Conservation (phyloP, 2,888 invertebrate genomes). For the Acleris emargana region DNA sequence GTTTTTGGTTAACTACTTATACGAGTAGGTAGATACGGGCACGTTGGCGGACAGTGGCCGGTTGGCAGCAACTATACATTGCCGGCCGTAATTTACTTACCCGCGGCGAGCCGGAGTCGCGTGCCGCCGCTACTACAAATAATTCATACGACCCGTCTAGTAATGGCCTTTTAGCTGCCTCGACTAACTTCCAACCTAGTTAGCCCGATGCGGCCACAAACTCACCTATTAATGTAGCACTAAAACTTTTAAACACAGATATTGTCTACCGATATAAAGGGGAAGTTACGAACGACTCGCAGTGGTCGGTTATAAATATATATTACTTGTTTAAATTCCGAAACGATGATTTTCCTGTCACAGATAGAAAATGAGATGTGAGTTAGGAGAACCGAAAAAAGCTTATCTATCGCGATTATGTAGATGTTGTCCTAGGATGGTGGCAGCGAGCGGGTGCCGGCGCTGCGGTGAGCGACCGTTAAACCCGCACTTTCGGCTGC, state of each 20-base stretch:
- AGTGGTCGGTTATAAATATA: not conserved
- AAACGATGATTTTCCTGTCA: too few species aligned
- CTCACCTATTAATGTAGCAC: constrained; percentile 65
- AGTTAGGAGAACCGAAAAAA: too few species aligned
- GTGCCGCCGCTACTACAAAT: constrained; percentile 71
- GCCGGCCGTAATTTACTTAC: constrained; percentile 35
- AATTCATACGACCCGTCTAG: constrained; percentile 76
- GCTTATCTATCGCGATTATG: too few species aligned
- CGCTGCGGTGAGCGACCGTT: not conserved
- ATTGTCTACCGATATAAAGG: constrained; percentile 29
- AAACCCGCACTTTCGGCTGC: constrained; percentile 9
- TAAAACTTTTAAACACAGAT: constrained; percentile 52
- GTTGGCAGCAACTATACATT: constrained; percentile 24
- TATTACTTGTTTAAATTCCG: not conserved
- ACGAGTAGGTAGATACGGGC: not conserved
- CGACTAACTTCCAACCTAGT: constrained; percentile 76
- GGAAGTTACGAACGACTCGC: constrained; percentile 7
- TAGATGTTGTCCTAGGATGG: too few species aligned
- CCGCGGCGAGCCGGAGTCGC: constrained; percentile 51
- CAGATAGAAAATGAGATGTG: too few species aligned
- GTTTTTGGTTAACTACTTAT: not conserved
- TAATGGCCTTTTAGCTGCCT: constrained; percentile 79
- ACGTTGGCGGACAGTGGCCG: constrained; percentile 28
- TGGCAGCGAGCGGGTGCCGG: not conserved
- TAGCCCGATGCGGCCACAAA: constrained; percentile 64